Conservation (phyloP, 2,113 vertebrate genomes). For the Girardinichthys multiradiatus region DNA sequence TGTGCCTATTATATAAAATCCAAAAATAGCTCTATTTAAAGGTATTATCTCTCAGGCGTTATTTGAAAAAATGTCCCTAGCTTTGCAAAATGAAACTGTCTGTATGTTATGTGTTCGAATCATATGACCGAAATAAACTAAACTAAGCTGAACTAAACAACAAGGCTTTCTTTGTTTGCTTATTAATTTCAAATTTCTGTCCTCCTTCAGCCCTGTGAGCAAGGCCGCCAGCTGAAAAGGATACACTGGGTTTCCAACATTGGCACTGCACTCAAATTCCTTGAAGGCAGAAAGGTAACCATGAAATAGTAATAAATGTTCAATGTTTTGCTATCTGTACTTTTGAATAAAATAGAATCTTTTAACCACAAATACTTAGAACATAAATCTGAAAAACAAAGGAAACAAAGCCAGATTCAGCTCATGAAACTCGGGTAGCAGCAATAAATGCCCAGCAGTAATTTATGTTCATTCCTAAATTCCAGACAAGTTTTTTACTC, state of each 20-base stretch:
- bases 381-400: background rate
- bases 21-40: background rate
- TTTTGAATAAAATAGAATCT: background rate
- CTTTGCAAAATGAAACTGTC: background rate
- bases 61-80: slow-evolving; percentile 1
- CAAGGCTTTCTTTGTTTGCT: background rate
- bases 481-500: too few relatives aligned
- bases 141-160: background rate
- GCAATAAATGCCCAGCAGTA: too few relatives aligned
- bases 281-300: slow-evolving; percentile 95
- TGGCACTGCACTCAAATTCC: slow-evolving; percentile 93
- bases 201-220: slow-evolving; percentile 88
- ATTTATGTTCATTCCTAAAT: too few relatives aligned
- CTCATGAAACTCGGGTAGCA: background rate
- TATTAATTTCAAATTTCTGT: background rate
- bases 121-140: background rate
- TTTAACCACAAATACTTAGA: background rate
- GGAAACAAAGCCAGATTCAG: background rate
- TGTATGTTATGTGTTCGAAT: background rate
- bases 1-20: background rate
- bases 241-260: slow-evolving; percentile 98
- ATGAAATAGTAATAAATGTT: background rate
- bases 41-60: background rate
- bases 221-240: slow-evolving; percentile 92
- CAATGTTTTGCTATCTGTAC: background rate